Base-by-base conservation (phyloP, 2,797 vertebrate species). In the Amniataba percoides region DNA sequence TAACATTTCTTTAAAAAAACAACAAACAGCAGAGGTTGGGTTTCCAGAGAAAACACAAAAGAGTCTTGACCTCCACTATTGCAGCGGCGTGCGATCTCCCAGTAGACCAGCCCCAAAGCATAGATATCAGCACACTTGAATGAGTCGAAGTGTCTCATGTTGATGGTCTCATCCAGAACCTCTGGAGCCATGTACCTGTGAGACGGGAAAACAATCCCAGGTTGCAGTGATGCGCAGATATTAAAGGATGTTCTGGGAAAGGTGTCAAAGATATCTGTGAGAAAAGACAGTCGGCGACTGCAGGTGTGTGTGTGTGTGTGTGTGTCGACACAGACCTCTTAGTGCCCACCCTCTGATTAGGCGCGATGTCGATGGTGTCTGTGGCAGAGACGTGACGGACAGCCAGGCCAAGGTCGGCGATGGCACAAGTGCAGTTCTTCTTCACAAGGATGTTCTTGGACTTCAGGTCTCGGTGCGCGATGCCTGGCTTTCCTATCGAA, bases 51-150 rank as follows among this genome's bases (percentile, higher is more conserved):
- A 13, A 67, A 81, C 81, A 83, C 18, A 64, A 46, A 56, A 45
- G 25, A 78, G 31, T 58, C n/a, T 31, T 86, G 88, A 99, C 97
- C 97, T 96, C 97, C 98, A 48, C 96, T 95, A 3, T 96, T 97
- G 93, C 97, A 98, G 78, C 98, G 96, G 6, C 97, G 96, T 1
- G 97, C 96, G 1, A 98, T 97, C 95, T 99, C 98, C 98, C 98
- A 99, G 80, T 98, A 98, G 34, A 99, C 97, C 55, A 99, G 95
- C 15, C 98, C 98, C 56, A 99, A 81, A 52, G 97, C 97, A 0
- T 99, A 99, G 90, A 99, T 99, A 70, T 99, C 98, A 0, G 97
- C 98, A 88, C 97, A 98, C 81, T 99, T 99, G 86, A 99, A 99
- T 0, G 97, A 98, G 84, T 99, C 97, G 63, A 99, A 99, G 93